Evolutionary conservation across 2,113 vertebrate genomes (phyloP).

Genomic region (Megaleporinus macrocephalus): DNA sequence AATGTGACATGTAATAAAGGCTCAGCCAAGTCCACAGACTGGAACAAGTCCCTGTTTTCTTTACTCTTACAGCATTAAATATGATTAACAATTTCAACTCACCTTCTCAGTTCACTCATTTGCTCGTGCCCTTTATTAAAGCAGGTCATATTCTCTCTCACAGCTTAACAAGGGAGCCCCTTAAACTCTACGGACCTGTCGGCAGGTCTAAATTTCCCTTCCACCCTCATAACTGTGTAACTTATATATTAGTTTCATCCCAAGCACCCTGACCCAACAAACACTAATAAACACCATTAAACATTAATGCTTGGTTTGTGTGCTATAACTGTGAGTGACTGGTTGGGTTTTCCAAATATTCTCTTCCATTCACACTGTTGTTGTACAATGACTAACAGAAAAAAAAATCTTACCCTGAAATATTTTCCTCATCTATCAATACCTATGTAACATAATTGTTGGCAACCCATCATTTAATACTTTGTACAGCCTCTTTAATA

Average conservation of each 20-base stretch:
- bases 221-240: background rate
- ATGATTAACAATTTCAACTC: background rate
- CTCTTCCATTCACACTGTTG: background rate
- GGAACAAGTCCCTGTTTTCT: background rate
- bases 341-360: background rate
- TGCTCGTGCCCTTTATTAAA: background rate
- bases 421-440: too few relatives aligned
- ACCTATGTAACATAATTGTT: too few relatives aligned
- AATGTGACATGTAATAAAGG: background rate
- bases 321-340: background rate
- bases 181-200: background rate
- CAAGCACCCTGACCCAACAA: background rate
- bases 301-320: too few relatives aligned
- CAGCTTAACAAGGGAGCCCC: too few relatives aligned
- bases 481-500: too few relatives aligned
- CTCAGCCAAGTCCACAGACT: constrained; percentile 9
- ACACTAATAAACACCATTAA: background rate
- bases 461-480: too few relatives aligned
- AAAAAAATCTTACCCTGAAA: too few relatives aligned
- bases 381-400: background rate
- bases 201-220: background rate
- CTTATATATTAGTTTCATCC: background rate
- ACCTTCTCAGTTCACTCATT: background rate
- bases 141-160: too few relatives aligned
- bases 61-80: background rate